Conservation (phyloP, 2,797 vertebrate genomes). For the Sebastes taczanowskii region DNA sequence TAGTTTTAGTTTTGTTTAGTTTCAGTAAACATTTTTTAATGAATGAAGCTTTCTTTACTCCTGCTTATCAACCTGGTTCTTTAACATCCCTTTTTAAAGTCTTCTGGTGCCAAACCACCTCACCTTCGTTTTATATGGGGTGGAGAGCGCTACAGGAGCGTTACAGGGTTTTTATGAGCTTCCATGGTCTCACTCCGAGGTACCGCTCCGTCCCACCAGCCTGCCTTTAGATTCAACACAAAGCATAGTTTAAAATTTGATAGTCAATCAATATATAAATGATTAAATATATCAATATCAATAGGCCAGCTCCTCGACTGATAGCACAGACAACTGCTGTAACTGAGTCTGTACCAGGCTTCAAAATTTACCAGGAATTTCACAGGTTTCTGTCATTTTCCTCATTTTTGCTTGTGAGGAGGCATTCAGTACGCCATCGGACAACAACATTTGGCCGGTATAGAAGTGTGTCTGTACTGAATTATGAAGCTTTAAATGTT, state of each 20-base stretch:
- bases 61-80: background rate
- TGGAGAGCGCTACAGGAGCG: background rate
- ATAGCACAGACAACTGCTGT: background rate
- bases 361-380: background rate
- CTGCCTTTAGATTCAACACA: background rate
- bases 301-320: background rate
- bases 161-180: background rate
- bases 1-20: background rate
- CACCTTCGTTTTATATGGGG: background rate
- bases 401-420: accelerated
- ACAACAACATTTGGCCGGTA: too few species aligned
- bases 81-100: background rate
- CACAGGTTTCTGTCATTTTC: background rate
- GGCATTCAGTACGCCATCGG: too few species aligned
- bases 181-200: background rate
- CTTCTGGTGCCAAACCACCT: background rate
- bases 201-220: background rate
- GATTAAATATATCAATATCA: too few species aligned
- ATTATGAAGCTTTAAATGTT: too few species aligned
- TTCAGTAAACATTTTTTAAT: background rate
- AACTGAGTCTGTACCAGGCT: background rate
- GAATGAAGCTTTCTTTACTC: background rate
- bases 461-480: too few species aligned
- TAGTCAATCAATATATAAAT: background rate
- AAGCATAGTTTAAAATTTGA: background rate